phyloP scores from a whole-genome alignment of 2,888 invertebrate species.

The Diadromus collaris region DNA sequence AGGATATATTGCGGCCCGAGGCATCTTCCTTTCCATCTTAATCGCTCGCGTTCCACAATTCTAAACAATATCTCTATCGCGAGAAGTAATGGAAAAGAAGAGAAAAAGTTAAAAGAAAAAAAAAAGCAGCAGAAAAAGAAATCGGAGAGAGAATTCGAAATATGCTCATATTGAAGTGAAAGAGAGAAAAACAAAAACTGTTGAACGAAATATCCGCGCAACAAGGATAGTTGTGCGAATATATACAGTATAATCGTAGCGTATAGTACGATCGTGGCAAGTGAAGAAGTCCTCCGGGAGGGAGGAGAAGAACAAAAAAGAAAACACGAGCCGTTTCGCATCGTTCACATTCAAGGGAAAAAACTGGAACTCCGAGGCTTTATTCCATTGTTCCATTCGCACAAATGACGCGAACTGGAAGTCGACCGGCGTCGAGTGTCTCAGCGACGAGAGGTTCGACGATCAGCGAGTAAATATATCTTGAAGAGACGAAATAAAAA shows the following conservation, averaged over 20 bases:
- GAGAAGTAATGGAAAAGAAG: constrained; percentile 37
- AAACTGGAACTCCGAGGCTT: constrained; percentile 32
- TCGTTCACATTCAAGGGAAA: constrained; percentile 18
- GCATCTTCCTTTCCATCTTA: constrained; percentile 44
- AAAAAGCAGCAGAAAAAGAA: not conserved
- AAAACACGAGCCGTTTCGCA: constrained; percentile 11
- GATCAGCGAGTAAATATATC: not conserved
- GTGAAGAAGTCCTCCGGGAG: constrained; percentile 8
- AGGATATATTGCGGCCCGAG: constrained; percentile 55
- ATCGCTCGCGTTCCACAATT: constrained; percentile 51
- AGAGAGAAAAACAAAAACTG: constrained; percentile 18
- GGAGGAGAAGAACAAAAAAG: constrained; percentile 9
- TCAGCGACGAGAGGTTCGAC: not conserved
- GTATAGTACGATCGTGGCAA: not conserved
- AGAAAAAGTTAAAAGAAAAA: not conserved
- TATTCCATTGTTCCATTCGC: constrained; percentile 38
- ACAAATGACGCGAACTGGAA: constrained; percentile 20
- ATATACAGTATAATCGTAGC: not conserved
- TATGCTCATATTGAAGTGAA: constrained; percentile 23
- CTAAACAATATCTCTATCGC: constrained; percentile 50
- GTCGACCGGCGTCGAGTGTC: not conserved
- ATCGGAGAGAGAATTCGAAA: constrained; percentile 12
- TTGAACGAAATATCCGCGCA: constrained; percentile 23
- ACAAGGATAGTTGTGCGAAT: constrained; percentile 6
- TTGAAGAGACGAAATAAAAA: too few species aligned